Conservation (phyloP, 2,888 invertebrate species). For the Ferdinandea cuprea region DNA sequence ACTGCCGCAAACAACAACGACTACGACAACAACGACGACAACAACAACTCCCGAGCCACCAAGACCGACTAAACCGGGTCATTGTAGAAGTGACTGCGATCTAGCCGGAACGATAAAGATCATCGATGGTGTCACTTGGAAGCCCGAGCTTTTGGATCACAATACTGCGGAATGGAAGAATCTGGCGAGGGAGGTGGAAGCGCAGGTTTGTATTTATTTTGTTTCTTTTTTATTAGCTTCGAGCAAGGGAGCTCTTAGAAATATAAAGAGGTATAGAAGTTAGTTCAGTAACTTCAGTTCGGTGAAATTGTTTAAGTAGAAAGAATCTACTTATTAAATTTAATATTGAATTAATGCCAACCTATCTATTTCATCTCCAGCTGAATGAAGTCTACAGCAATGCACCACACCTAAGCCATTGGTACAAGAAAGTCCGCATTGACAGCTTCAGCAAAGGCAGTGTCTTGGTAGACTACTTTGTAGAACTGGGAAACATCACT, state of each 20-base stretch:
- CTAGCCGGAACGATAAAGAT: conserved; percentile 94
- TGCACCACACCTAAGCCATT: conserved; percentile 89
- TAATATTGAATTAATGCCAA: no score
- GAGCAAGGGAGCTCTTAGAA: no score
- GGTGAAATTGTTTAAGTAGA: no score
- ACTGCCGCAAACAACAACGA: conserved; percentile 80
- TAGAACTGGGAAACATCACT: conserved; percentile 90
- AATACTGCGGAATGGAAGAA: conserved; percentile 94
- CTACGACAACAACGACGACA: conserved; percentile 85
- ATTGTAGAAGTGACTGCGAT: conserved; percentile 91
- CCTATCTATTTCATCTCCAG: conserved; percentile 83
- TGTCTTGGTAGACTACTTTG: conserved; percentile 93
- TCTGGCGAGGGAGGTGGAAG: conserved; percentile 91
- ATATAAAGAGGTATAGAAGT: no score
- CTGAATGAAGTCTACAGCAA: conserved; percentile 92
- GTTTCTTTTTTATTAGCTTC: neutral
- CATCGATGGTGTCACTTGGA: conserved; percentile 91
- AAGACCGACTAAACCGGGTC: conserved; percentile 90
- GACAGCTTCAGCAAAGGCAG: conserved; percentile 95
- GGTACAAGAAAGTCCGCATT: conserved; percentile 93
- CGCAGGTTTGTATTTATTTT: conserved; percentile 85
- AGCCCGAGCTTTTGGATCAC: conserved; percentile 92
- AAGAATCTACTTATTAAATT: no score
- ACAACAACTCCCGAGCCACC: conserved; percentile 89
- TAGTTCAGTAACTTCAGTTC: no score